phyloP scores from a whole-genome alignment of 2,113 vertebrate genomes.

The Anhinga rufa region DNA sequence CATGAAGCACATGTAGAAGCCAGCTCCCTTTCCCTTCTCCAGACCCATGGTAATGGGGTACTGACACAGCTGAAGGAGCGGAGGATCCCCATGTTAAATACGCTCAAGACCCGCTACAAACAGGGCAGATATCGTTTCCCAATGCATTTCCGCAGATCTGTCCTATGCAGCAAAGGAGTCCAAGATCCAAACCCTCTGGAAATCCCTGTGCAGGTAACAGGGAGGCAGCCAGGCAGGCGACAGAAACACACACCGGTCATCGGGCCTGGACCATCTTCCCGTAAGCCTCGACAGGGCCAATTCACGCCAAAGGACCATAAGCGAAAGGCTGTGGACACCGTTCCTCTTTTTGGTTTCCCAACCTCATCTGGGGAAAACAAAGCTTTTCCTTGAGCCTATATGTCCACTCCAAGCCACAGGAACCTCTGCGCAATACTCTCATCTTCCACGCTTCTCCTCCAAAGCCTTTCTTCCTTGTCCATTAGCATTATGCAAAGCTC shows the following conservation, averaged over 20 bases:
- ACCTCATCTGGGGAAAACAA: neutral
- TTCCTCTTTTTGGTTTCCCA: neutral
- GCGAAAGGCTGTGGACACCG: neutral
- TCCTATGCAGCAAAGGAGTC: neutral
- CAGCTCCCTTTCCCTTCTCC: neutral
- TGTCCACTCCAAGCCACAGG: neutral
- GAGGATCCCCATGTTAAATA: neutral
- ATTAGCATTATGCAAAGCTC: neutral
- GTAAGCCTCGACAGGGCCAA: accelerated
- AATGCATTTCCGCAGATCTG: neutral
- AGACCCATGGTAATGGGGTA: neutral
- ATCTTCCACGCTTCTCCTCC: neutral
- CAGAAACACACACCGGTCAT: neutral
- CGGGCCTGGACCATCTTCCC: neutral
- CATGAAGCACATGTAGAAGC: neutral
- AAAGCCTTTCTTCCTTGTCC: neutral
- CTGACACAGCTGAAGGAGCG: neutral
- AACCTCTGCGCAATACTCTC: neutral
- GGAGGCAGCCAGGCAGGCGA: neutral
- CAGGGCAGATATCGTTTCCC: neutral
- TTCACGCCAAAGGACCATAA: neutral
- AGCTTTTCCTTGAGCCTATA: neutral
- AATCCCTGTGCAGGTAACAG: neutral
- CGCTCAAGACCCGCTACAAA: neutral
- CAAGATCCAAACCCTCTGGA: neutral